Percentiles rank a stretch among this genome's conserved stretches.
phyloP scores from a whole-genome alignment of 2,888 invertebrate species.

The Mythimna lalbum region DNA sequence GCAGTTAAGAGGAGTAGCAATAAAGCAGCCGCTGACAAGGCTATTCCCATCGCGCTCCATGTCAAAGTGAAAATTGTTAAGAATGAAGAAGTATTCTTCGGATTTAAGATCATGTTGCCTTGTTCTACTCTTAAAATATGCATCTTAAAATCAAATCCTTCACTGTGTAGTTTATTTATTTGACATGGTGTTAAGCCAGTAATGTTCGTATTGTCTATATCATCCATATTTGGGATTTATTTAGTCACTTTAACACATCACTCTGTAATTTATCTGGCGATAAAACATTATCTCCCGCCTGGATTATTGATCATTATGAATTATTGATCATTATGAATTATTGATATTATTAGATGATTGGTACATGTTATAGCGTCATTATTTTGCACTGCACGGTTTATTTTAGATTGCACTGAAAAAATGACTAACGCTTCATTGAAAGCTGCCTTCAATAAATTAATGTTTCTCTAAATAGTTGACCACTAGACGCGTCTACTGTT shows the following conservation, averaged over 20 bases:
- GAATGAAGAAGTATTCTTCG: conserved; percentile 61
- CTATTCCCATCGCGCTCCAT: conserved; percentile 76
- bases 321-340: conserved; percentile 6
- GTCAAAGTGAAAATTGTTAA: conserved; percentile 67
- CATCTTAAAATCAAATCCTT: neutral
- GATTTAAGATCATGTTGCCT: conserved; percentile 59
- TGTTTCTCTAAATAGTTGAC: neutral
- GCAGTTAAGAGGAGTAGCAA: conserved; percentile 78
- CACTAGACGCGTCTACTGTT: conserved; percentile 43
- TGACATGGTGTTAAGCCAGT: conserved; percentile 32
- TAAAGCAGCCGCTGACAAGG: conserved; percentile 74
- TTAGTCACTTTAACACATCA: conserved; percentile 33
- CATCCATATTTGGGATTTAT: conserved; percentile 43
- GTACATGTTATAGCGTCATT: neutral
- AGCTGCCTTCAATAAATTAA: neutral
- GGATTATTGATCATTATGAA: conserved; percentile 30
- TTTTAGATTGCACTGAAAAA: conserved; percentile 3
- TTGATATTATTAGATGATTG: neutral
- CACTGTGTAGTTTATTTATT: conserved; percentile 25
- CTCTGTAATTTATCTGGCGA: conserved; percentile 27
- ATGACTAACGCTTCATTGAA: neutral
- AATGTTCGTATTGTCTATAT: conserved; percentile 6
- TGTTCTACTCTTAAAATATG: conserved; percentile 55
- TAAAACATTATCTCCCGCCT: conserved; percentile 25
- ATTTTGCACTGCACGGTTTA: neutral